Percentiles rank a stretch among this genome's conserved stretches.
phyloP scores from a whole-genome alignment of 2,888 invertebrate species.

The Athalia circularis region DNA sequence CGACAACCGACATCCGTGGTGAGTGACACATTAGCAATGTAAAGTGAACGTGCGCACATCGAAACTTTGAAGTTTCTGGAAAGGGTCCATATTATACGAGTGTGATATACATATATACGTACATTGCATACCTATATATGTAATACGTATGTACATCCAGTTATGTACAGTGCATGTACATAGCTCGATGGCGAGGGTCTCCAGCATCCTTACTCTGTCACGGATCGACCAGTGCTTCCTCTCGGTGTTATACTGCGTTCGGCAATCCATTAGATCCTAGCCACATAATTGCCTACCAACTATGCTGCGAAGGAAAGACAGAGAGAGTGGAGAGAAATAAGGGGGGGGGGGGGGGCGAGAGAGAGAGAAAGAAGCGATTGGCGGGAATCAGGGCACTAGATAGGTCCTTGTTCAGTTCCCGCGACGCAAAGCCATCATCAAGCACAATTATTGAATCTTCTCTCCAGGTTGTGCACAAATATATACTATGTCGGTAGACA shows the following conservation, averaged over 20 bases:
- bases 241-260: slow-evolving; percentile 33
- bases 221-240: slow-evolving; percentile 14
- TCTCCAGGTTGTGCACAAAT: not conserved
- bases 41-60: slow-evolving; percentile 17
- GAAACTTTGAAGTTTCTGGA: slow-evolving; percentile 7
- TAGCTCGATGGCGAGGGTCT: too few relatives aligned
- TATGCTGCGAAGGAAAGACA: not conserved
- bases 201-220: not conserved
- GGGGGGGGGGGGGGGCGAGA: too few relatives aligned
- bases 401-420: slow-evolving; percentile 4
- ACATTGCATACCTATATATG: too few relatives aligned
- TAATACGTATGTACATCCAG: too few relatives aligned
- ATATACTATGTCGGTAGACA: not conserved
- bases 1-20: slow-evolving; percentile 25
- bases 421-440: slow-evolving; percentile 20
- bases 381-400: slow-evolving; percentile 20
- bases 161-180: too few relatives aligned
- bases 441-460: slow-evolving; percentile 24
- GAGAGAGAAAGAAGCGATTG: not conserved
- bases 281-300: slow-evolving; percentile 43
- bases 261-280: slow-evolving; percentile 37
- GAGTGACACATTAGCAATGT: slow-evolving; percentile 35
- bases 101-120: not conserved
- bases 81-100: not conserved
- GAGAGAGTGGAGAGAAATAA: too few relatives aligned